Base-by-base conservation (phyloP, 2,888 invertebrate genomes). In the Ophion ventricosus region DNA sequence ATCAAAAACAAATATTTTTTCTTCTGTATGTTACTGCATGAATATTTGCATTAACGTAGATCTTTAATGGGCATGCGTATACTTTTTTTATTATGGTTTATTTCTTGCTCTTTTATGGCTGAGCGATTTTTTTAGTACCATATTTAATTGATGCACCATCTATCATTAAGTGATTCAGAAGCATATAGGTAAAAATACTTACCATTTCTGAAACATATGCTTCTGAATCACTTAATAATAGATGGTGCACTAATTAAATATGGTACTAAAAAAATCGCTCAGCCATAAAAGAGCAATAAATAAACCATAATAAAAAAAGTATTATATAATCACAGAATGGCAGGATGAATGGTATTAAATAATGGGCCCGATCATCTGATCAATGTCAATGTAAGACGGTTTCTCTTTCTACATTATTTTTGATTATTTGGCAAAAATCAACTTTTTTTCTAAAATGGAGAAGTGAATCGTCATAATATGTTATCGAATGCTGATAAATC, bases 191-290 rank as follows among this genome's bases (percentile, higher is more conserved):
- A 11, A 49, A 5, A 49, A 14, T 11, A 72, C 96, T 96, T 93
- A 99, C 99, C 92, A 99, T 95, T 91, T 99, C 99, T 20, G 97
- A 97, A 75, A 99, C 96, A 49, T 17, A 17, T 17, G 49, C 49
- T 49, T 49, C 49, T 17, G 2, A 49, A 17, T 49, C 17, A 11
- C 14, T 49, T 17, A 17, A 14, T 17, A 17, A 49, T 11, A 49
- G 1, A 49, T 49, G 17, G 14, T 11, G 43, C 14, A 49, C 14
- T 17, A 1, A 14, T 49, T 17, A 3, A 49, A 49, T 49, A 1
- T 14, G 14, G 49, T 14, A 14, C 49, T 14, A 3, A 49, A 11
- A 14, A 29, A 29, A 29, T 29, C 4, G 49, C 11, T 49, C 14
- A 3, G 0, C 49, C 0, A 1, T 49, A 17, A 14, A 49, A 49